Conservation (phyloP, 2,113 vertebrate genomes). For the Paracyprichromis sp. region DNA sequence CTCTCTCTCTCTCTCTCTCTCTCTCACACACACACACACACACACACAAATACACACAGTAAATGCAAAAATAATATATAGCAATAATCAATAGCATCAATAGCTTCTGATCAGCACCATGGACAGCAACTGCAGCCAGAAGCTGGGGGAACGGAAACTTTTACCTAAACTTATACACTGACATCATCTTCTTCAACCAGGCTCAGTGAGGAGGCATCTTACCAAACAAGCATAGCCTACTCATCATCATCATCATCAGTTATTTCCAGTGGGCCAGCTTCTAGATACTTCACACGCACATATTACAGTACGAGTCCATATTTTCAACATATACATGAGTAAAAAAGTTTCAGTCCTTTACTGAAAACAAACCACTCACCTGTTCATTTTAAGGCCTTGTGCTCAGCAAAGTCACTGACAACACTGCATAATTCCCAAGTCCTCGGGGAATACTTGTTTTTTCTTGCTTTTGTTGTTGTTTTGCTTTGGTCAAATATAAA, state of each 20-base stretch:
- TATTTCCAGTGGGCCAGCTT: neutral
- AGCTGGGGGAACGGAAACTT: neutral
- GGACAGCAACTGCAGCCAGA: neutral
- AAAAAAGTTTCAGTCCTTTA: neutral
- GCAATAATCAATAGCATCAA: neutral
- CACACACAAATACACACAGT: neutral
- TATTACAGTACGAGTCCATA: neutral
- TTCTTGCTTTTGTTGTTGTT: neutral
- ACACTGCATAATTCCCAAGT: neutral
- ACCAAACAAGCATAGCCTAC: neutral
- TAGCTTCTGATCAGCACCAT: neutral
- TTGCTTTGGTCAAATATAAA: neutral
- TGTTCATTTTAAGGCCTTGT: neutral
- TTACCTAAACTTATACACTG: neutral
- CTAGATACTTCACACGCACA: rapidly evolving
- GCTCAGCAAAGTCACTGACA: neutral
- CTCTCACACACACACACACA: neutral
- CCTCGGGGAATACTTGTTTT: rapidly evolving
- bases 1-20: no score
- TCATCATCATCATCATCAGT: neutral
- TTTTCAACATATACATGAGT: neutral
- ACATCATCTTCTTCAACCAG: neutral
- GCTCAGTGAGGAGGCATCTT: neutral
- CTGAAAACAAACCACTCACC: neutral
- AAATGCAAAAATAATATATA: neutral